phyloP scores from a whole-genome alignment of 2,888 invertebrate genomes.

The Athripsodes cinereus region DNA sequence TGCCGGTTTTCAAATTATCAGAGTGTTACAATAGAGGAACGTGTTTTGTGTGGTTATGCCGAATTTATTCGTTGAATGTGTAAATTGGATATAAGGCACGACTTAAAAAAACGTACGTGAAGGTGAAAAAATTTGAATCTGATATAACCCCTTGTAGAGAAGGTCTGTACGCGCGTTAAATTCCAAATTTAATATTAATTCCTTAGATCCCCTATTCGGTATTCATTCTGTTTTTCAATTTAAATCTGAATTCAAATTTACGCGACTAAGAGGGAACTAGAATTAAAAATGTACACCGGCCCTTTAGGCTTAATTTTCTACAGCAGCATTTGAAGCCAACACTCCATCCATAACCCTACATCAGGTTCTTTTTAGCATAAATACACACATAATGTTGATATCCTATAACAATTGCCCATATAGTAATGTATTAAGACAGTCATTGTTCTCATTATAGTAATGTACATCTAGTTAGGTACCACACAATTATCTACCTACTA shows the following conservation, averaged over 20 bases:
- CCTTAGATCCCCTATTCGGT: background rate
- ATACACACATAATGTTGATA: no score
- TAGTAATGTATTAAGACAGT: no score
- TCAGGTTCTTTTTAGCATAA: no score
- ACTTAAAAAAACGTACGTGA: background rate
- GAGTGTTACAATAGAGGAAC: conserved; percentile 5
- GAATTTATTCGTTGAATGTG: conserved; percentile 7
- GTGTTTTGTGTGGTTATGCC: conserved; percentile 9
- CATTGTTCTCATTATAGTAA: no score
- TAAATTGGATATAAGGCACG: conserved; percentile 4
- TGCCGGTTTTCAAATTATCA: conserved; percentile 13
- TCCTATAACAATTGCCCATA: no score
- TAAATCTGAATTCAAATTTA: background rate
- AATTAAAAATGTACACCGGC: background rate
- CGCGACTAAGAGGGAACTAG: background rate
- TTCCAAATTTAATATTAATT: background rate
- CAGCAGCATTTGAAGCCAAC: no score
- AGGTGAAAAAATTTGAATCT: conserved; percentile 3
- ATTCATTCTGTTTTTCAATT: background rate
- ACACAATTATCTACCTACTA: no score
- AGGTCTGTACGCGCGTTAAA: background rate
- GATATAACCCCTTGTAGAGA: background rate
- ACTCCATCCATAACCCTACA: no score
- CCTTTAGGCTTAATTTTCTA: no score
- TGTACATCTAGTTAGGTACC: no score